Base-by-base conservation (phyloP, 2,797 vertebrate genomes). In the Phalanger gymnotis region DNA sequence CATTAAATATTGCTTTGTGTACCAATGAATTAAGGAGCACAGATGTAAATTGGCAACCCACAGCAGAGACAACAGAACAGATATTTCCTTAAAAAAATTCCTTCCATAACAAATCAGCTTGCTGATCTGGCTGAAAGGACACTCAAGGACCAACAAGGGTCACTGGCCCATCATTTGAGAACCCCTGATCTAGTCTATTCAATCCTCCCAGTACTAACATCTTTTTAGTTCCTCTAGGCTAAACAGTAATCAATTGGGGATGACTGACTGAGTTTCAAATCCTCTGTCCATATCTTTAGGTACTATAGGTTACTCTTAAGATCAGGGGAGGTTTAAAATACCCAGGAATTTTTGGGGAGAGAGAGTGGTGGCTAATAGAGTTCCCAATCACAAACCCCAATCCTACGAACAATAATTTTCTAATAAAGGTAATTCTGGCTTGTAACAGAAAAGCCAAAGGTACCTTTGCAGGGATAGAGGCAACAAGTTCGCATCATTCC, bases 371-470 rank as follows among this genome's bases (percentile, higher is more conserved):
- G 94, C 97, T 97, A 97, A 96, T 97, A 96, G 87, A 97, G 92
- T 91, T 92, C 97, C 93, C 95, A 97, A 96, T 90, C 96, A 96
- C 52, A 93, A 97, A 96, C 93, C 90, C 94, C 54, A 97, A 91
- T 61, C 89, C 56, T 97, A 56, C 91, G 94, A 91, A 92, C 94
- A 90, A 90, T 95, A 96, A 96, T 98, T 97, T 96, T 95, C 97
- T 96, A 94, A 96, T 96, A 98, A 98, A 98, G 96, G 97, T 98
- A 92, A 97, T 96, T 96, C 93, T 96, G 95, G 96, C 96, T 95
- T 92, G 53, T 95, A 98, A 98, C 91, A 54, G 95, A 97, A 96
- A 98, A 97, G 98, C 91, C 95, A 98, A 98, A 97, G 91, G 95
- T 73, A 56, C 4, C 40, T 53, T 40, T 92, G 95, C 94, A 97